phyloP scores from a whole-genome alignment of 2,888 invertebrate species.

The Plagiodera versicolora region DNA sequence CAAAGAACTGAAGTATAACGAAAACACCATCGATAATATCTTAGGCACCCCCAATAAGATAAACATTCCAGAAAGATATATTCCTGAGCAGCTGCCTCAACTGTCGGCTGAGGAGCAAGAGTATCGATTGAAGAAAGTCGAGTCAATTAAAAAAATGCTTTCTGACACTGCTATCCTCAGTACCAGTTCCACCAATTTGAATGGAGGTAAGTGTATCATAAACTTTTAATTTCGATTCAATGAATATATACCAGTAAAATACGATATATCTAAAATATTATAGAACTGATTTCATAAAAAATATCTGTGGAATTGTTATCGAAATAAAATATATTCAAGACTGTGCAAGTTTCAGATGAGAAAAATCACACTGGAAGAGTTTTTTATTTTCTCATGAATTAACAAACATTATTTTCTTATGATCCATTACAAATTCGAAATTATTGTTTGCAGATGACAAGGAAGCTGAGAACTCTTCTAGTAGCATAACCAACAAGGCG shows the following conservation, averaged over 20 bases:
- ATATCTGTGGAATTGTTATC: too few relatives aligned
- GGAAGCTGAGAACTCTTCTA: slow-evolving; percentile 40
- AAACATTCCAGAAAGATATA: slow-evolving; percentile 87
- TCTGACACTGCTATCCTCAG: slow-evolving; percentile 67
- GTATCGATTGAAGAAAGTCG: slow-evolving; percentile 82
- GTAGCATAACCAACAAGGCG: slow-evolving; percentile 50
- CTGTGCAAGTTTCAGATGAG: too few relatives aligned
- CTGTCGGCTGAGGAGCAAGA: slow-evolving; percentile 83
- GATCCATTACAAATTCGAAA: too few relatives aligned
- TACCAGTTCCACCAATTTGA: slow-evolving; percentile 45
- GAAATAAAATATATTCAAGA: too few relatives aligned
- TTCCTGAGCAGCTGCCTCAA: slow-evolving; percentile 88
- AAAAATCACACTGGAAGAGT: too few relatives aligned
- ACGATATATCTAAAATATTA: too few relatives aligned
- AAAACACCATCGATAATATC: slow-evolving; percentile 83
- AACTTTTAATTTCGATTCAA: too few relatives aligned
- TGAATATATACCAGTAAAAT: too few relatives aligned
- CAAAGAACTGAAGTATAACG: slow-evolving; percentile 69
- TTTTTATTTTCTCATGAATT: too few relatives aligned
- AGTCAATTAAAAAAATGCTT: slow-evolving; percentile 88
- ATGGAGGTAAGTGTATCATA: slow-evolving; percentile 29
- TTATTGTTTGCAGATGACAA: slow-evolving; percentile 38
- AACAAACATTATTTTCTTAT: too few relatives aligned
- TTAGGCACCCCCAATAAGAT: slow-evolving; percentile 88
- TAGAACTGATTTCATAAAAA: too few relatives aligned